Conservation (phyloP, 2,113 vertebrate genomes). For the Smithornis capensis region DNA sequence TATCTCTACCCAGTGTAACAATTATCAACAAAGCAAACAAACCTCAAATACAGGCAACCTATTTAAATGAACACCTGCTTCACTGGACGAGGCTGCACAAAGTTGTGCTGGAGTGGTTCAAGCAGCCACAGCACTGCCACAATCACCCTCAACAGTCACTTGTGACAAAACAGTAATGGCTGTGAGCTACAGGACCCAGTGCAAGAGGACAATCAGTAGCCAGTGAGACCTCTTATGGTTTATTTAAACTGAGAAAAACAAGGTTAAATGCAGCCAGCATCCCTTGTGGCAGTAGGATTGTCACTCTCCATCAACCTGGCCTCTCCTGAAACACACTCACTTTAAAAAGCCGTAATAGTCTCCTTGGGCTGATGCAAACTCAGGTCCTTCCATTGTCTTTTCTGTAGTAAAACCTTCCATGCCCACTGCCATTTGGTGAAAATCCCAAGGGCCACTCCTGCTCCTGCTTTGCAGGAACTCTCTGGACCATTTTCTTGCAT, state of each 20-base stretch:
- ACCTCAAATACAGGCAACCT: background rate
- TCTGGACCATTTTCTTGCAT: background rate
- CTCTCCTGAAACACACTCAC: background rate
- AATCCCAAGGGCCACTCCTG: background rate
- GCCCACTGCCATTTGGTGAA: background rate
- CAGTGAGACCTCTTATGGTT: background rate
- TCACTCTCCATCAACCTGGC: background rate
- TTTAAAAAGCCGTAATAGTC: background rate
- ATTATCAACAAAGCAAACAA: slow-evolving; percentile 26
- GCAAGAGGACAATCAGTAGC: background rate
- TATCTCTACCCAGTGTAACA: background rate
- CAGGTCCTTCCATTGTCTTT: background rate
- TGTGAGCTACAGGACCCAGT: background rate
- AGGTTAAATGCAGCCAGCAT: background rate
- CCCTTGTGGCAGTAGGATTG: background rate
- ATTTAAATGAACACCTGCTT: slow-evolving; percentile 20
- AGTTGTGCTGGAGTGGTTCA: background rate
- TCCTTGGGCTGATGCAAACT: rapidly evolving
- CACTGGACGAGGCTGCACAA: background rate
- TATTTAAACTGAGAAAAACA: background rate
- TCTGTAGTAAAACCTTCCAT: background rate
- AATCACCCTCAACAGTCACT: background rate
- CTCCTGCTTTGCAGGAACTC: background rate
- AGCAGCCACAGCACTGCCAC: background rate
- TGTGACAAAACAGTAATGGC: background rate